Evolutionary conservation across 2,797 vertebrate genomes (phyloP).

Genomic region (Harpagifer antarcticus): DNA sequence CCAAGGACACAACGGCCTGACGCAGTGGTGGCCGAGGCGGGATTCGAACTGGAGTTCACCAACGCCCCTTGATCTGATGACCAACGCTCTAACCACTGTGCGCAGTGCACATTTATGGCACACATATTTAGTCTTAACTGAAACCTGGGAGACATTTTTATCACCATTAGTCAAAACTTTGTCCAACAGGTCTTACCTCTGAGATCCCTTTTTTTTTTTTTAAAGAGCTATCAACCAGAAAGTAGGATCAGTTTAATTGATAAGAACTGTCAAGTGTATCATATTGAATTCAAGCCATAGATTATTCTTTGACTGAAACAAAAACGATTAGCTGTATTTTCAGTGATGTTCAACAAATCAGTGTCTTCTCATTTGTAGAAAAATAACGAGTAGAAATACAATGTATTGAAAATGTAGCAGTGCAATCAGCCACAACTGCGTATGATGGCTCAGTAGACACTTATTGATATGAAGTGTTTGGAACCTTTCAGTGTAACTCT

Average conservation of each 20-base stretch:
- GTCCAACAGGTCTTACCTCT: background rate
- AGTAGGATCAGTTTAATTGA: background rate
- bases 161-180: background rate
- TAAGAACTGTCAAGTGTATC: background rate
- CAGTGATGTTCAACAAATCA: background rate
- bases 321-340: background rate
- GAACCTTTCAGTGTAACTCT: background rate
- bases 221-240: background rate
- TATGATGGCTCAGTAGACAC: background rate
- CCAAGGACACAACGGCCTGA: too few species aligned
- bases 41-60: too few species aligned
- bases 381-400: background rate
- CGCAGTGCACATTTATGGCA: too few species aligned
- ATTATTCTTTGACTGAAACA: background rate
- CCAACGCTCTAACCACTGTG: too few species aligned
- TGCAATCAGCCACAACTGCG: background rate
- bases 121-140: background rate
- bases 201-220: background rate
- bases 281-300: slow-evolving; percentile 3
- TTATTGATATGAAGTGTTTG: background rate
- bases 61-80: too few species aligned
- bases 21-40: too few species aligned
- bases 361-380: background rate
- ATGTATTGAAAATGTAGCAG: background rate
- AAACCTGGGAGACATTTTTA: background rate